Base-by-base conservation (phyloP, 2,113 vertebrate species). In the Scomber japonicus region DNA sequence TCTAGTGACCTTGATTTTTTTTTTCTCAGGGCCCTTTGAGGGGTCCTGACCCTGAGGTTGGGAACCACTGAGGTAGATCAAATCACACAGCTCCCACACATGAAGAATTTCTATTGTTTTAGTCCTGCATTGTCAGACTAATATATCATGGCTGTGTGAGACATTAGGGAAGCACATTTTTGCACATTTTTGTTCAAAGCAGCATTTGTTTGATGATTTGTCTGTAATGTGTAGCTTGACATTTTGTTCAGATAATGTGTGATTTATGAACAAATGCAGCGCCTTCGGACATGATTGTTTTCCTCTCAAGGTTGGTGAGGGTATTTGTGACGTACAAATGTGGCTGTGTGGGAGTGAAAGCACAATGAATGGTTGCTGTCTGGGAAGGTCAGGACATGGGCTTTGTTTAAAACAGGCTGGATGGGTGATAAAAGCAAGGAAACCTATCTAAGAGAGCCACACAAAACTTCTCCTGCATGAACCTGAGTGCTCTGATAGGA, bases 321-420 rank as follows among this genome's bases (percentile, higher is more conserved):
- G 51, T 50, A 60, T 80, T 27, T 62, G 78, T 77, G n/a, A 64
- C 40, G 61, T 62, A 15, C 3, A 40, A 62, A 57, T 70, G 64
- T 74, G 75, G 56, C 70, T 51, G 57, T 46, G 70, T 80, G 63
- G 76, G 65, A 49, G 63, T 53, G 72, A 71, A 49, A 53, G 54
- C 59, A 59, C 68, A 53, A 30, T 80, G 75, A 76, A 82, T 80
- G 75, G 66, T 59, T 48, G 50, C 72, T 69, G 71, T 80, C 80
- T 46, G 35, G 53, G 54, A 71, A 71, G 77, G 68, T 70, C 66
- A 71, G 61, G 24, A 49, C 2, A 1, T 7, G 17, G n/a, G 49
- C 76, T 85, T 80, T 88, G 75, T 83, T 64, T 80, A 53, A 83
- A 81, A 80, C 57, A 19, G 72, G 16, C 80, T 63, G 63, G 44